Conservation (phyloP, 2,113 vertebrate genomes). For the Labeo rohita region DNA sequence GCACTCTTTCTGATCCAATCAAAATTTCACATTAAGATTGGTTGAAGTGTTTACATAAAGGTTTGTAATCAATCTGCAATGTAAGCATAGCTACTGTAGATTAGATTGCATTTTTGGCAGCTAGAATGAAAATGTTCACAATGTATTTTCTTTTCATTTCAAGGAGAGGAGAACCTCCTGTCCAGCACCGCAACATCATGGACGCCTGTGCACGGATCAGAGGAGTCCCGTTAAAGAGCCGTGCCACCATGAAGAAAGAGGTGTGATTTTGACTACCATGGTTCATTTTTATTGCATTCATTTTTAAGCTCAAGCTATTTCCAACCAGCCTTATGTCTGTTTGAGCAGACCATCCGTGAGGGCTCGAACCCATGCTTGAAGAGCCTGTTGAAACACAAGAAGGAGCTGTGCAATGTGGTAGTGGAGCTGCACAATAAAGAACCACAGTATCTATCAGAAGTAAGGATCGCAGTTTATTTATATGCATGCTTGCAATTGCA, state of each 20-base stretch:
- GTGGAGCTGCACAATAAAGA: conserved; percentile 77
- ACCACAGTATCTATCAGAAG: conserved; percentile 80
- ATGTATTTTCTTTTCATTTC: conserved; percentile 46
- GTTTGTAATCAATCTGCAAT: background rate
- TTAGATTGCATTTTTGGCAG: background rate
- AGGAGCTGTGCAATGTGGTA: conserved; percentile 84
- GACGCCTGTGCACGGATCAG: conserved; percentile 78
- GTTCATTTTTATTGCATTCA: background rate
- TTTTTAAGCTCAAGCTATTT: background rate
- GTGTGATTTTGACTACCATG: conserved; percentile 34
- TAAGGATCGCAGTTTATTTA: conserved; percentile 60
- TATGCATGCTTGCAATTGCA: background rate
- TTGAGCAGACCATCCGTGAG: conserved; percentile 82
- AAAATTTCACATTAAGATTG: background rate
- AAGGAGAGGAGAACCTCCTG: conserved; percentile 53
- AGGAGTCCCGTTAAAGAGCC: conserved; percentile 78
- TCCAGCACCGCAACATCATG: conserved; percentile 73
- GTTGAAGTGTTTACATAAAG: background rate
- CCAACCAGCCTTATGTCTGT: conserved; percentile 34
- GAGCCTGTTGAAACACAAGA: conserved; percentile 86
- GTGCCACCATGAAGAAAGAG: conserved; percentile 82
- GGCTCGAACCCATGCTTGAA: conserved; percentile 81
- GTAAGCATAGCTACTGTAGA: background rate
- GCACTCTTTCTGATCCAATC: background rate
- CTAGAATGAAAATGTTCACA: background rate